Evolutionary conservation across 1,140 invertebrate species (phyloP).

Genomic region (Nymphalis io): DNA sequence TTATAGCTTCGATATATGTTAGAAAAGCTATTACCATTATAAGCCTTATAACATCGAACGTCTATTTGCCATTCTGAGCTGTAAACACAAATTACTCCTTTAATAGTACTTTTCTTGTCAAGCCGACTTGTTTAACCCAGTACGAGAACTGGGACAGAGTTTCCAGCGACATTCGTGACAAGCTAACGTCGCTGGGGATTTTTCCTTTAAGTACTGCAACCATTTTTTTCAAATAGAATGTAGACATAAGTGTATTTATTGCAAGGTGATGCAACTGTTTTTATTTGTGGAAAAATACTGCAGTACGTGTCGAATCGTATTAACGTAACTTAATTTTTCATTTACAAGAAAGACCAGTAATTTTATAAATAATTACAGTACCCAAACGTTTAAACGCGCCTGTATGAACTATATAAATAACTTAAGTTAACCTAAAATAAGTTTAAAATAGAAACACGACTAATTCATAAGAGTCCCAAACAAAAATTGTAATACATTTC

Average conservation of each 20-base stretch:
- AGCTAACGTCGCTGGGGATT: conserved; percentile 12
- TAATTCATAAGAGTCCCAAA: not conserved
- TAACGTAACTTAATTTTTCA: no score
- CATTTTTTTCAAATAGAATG: not conserved
- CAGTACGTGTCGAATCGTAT: no score
- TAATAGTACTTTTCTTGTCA: conserved; percentile 36
- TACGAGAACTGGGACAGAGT: conserved; percentile 34
- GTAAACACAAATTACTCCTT: conserved; percentile 31
- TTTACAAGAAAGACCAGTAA: no score
- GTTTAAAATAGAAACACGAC: not conserved
- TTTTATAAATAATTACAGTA: no score
- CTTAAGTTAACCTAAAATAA: no score
- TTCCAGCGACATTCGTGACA: conserved; percentile 33
- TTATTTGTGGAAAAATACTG: not conserved
- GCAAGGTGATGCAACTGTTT: not conserved
- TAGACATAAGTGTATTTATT: not conserved
- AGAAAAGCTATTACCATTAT: not conserved
- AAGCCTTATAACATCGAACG: not conserved
- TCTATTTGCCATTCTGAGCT: conserved; percentile 22
- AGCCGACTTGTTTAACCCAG: conserved; percentile 32
- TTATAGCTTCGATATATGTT: not conserved
- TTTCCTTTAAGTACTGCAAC: conserved; percentile 3
- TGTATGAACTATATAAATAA: no score
- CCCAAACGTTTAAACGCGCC: no score
- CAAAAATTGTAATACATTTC: conserved; percentile 1